Evolutionary conservation across 1,140 invertebrate genomes (phyloP), one percentile per base, ranked within the genome.

Genomic region (Pemphigus obesinymphae): DNA sequence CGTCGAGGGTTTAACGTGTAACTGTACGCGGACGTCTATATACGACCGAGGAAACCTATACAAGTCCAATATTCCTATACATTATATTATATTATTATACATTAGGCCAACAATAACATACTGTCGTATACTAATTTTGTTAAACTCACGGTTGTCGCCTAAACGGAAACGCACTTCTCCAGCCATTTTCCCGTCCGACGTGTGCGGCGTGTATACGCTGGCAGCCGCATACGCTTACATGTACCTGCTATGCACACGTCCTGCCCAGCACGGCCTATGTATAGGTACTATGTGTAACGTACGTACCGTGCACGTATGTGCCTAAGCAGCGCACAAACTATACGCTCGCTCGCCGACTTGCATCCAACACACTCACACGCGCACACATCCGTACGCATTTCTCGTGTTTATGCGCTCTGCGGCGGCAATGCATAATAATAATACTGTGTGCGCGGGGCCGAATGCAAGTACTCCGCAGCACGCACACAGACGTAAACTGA

Each of bases 161-260:
- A 80, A 58, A 63, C 55, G 76, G 37, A 63, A 80, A 5, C 76
- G 76, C n/a, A 80, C 23, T 43, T 80, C 76, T 63, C 76, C 76
- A 15, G 76, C 55, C 76, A 61, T 80, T 23, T 43, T 78, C 13
- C 34, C 29, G 50, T 53, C 10, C 45, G 37, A 20, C 37, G 37
- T 7, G 34, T n/a, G 10, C 20, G 20, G 63, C 23, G 63, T 37
- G 34, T 37, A n/a, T 23, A n/a, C 63, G 37, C 37, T 37, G n/a
- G 11, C 63, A 20, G 31, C 31, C 20, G 63, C 31, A n/a, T 58
- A n/a, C n/a, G n/a, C n/a, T n/a, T n/a, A n/a, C n/a, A n/a, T n/a
- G n/a, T n/a, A n/a, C n/a, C n/a, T n/a, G n/a, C n/a, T n/a, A n/a
- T n/a, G n/a, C n/a, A n/a, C n/a, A n/a, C n/a, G n/a, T n/a, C n/a